Conservation (phyloP, 2,888 invertebrate species). For the Pseudanteris insignis region DNA sequence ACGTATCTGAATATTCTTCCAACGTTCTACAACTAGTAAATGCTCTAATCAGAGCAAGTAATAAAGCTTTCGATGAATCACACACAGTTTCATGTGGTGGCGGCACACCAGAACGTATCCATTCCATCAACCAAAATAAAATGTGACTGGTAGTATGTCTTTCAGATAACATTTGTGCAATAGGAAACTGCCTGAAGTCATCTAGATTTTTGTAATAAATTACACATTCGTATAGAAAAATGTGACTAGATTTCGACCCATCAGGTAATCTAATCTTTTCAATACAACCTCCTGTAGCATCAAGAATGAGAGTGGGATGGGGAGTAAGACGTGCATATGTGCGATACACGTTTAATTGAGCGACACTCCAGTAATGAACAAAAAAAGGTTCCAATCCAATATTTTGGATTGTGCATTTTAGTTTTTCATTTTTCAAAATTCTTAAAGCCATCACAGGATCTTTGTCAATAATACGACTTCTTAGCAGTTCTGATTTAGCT, state of each 20-base stretch:
- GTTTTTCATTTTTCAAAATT: constrained; percentile 1
- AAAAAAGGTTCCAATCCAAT: constrained; percentile 4
- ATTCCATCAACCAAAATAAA: constrained; percentile 30
- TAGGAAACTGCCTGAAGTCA: constrained; percentile 24
- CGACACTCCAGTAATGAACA: constrained; percentile 12
- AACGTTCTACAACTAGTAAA: neutral
- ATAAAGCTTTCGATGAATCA: neutral
- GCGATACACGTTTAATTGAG: constrained; percentile 12
- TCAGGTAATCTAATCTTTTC: constrained; percentile 18
- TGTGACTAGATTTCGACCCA: constrained; percentile 10
- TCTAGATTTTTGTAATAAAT: constrained; percentile 7
- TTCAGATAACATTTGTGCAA: constrained; percentile 29
- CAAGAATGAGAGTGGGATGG: constrained; percentile 6
- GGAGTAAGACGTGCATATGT: neutral
- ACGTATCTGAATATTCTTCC: neutral
- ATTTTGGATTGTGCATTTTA: constrained; percentile 7
- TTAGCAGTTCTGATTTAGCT: neutral
- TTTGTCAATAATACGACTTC: neutral
- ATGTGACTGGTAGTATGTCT: constrained; percentile 27
- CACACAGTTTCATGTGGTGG: neutral
- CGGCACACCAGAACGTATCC: constrained; percentile 2
- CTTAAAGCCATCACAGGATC: constrained; percentile 1
- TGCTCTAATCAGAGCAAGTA: neutral
- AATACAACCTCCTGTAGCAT: constrained; percentile 34
- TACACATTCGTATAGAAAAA: constrained; percentile 36